A percentile compares a stretch with the other conserved stretches of the same genome.
Conservation (phyloP, 2,888 invertebrate species). For the Ormyrus nitidulus region DNA sequence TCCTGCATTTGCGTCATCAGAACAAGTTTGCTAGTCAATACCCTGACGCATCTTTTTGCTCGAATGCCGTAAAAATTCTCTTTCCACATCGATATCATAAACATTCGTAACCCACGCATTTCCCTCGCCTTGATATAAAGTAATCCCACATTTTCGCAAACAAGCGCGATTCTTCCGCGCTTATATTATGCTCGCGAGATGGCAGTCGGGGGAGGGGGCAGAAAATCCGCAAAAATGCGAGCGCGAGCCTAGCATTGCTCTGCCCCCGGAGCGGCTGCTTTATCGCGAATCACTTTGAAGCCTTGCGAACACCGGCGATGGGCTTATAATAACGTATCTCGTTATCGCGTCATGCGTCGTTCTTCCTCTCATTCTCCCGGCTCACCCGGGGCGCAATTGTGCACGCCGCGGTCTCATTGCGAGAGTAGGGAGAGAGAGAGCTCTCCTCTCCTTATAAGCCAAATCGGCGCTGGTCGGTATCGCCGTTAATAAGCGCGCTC, state of each 20-base stretch:
- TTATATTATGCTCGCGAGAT: no score
- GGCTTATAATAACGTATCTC: constrained; percentile 46
- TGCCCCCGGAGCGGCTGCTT: constrained; percentile 6
- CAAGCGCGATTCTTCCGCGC: no score
- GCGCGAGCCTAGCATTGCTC: no score
- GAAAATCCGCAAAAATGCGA: no score
- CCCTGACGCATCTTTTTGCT: background rate
- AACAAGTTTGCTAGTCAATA: constrained; percentile 12
- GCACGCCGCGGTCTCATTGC: background rate
- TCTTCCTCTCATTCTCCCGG: constrained; percentile 12
- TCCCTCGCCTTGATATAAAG: no score
- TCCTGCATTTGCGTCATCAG: background rate
- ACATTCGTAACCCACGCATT: no score
- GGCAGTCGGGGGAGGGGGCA: no score
- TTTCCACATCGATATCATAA: no score
- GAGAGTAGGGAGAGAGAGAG: background rate
- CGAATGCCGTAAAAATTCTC: no score
- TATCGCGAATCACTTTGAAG: constrained; percentile 34
- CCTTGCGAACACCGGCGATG: constrained; percentile 8
- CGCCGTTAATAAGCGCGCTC: constrained; percentile 27
- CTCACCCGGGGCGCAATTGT: background rate
- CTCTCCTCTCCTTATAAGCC: background rate
- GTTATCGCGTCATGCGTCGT: constrained; percentile 46
- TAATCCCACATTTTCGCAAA: no score
- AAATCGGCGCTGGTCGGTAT: constrained; percentile 25